Base-by-base conservation (phyloP, 2,113 vertebrate species). In the Anser brachyrhynchus region DNA sequence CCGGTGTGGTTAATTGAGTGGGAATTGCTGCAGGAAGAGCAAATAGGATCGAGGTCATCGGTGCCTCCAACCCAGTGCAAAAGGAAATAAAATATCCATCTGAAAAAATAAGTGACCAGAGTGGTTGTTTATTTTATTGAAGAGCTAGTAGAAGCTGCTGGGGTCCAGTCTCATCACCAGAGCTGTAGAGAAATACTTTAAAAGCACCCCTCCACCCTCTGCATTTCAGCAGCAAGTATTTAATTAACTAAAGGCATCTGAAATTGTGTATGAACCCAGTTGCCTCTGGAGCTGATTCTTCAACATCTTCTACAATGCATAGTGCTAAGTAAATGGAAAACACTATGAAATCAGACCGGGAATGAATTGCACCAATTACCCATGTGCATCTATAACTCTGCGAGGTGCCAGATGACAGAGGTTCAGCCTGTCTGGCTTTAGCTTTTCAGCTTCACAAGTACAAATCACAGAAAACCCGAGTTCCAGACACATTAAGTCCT, bases 191-290 rank as follows among this genome's bases (percentile, higher is more conserved):
- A 51, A 49, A 43, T 43, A 51, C 4, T 35, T 41, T 62, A 29
- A 20, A 49, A 69, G 9, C 3, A 0, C 4, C 28, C 9, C 17
- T 6, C 44, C 33, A 25, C 9, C 6, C 17, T 9, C 8, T 13
- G 2, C 13, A 31, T 7, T 20, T 49, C 28, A 64, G 23, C 29
- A 71, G 29, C 79, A 70, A n/a, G 44, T 11, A 10, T 49, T 44
- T 54, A 11, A 18, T 43, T 43, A 31, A 21, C 35, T 51, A 37
- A 46, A 69, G 22, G 33, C 28, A 35, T 18, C 39, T 62, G 64
- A 49, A 84, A 76, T 23, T 29, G 28, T n/a, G 22, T 1, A 3
- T n/a, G 33, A 75, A 69, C 7, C 21, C 62, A 10, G 9, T n/a
- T 46, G 67, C 28, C 33, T 69, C 62, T 54, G 20, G 44, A 83